Conservation (phyloP, 2,888 invertebrate species). For the Galeruca laticollis region DNA sequence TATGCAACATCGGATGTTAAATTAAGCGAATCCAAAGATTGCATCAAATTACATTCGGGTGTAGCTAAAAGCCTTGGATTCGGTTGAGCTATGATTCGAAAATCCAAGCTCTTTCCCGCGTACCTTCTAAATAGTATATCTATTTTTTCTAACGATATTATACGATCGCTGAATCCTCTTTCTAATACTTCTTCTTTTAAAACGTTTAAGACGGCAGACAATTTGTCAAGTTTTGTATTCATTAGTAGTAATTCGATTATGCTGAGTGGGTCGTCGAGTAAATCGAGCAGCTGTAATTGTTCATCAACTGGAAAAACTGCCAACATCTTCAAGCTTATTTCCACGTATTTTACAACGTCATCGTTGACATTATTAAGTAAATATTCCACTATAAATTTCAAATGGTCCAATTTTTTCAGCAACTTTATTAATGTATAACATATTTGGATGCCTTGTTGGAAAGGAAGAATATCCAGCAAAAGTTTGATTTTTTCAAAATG, state of each 20-base stretch:
- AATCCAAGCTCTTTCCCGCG: constrained; percentile 84
- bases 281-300: constrained; percentile 72
- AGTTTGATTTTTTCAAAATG: constrained; percentile 67
- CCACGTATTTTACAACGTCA: constrained; percentile 72
- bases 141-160: constrained; percentile 72
- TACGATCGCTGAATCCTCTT: constrained; percentile 61
- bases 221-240: constrained; percentile 82
- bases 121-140: constrained; percentile 80
- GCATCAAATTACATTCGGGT: constrained; percentile 70
- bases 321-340: constrained; percentile 78
- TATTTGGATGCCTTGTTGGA: constrained; percentile 71
- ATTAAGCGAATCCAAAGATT: constrained; percentile 75
- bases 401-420: constrained; percentile 73
- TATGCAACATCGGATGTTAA: constrained; percentile 71
- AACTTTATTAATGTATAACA: constrained; percentile 75
- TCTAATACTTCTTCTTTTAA: constrained; percentile 66
- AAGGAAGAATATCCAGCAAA: constrained; percentile 73
- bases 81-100: constrained; percentile 68
- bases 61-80: constrained; percentile 66
- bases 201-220: constrained; percentile 73
- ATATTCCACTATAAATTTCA: constrained; percentile 76
- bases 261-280: constrained; percentile 78
- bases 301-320: constrained; percentile 71
- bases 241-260: constrained; percentile 89
- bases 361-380: constrained; percentile 68